Base-by-base conservation (phyloP, 35 echinoderm and acorn worm genomes). In the Stichopus chloronotus region DNA sequence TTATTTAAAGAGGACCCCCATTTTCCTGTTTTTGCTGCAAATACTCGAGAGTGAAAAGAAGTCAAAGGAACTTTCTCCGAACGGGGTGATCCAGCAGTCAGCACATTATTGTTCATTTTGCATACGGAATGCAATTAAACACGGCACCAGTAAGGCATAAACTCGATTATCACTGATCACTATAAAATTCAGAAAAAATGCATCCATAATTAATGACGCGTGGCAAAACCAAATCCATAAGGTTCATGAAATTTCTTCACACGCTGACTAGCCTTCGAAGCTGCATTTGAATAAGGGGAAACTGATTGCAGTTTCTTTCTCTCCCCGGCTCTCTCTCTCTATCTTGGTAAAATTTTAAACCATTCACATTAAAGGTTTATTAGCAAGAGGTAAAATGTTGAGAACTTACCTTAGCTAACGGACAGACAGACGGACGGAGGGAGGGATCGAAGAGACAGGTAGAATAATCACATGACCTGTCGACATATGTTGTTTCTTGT, bases 181-280 rank as follows among this genome's bases (percentile, higher is more conserved):
- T 85, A 58, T 58, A 58, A 74, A 55, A 85, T 85, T 58, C 82
- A 20, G 20, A 19, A 85, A 43, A 85, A 85, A 85, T 58, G 24
- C 55, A 85, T 85, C 55, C 53, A 85, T 85, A 85, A 85, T 85
- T 58, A 85, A 85, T 85, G 82, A 85, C 82, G 82, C 82, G 82
- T 85, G 57, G 54, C 56, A 56, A 85, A 14, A 74, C 7, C 58
- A 58, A 85, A 7, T 58, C 55, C 55, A 56, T 85, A 7, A 16
- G 52, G 55, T 83, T 52, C 55, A 85, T 8, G 16, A 58, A 53
- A 58, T 23, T 56, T 16, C 57, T 85, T 85, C 82, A 85, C 82
- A 85, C 82, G 17, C 58, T 85, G 20, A 53, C 55, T 85, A 85
- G 20, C 52, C 17, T 58, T 58, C 8, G 17, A 85, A 57, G 82